Evolutionary conservation across 2,888 invertebrate species (phyloP).

Genomic region (Apeira syringaria): DNA sequence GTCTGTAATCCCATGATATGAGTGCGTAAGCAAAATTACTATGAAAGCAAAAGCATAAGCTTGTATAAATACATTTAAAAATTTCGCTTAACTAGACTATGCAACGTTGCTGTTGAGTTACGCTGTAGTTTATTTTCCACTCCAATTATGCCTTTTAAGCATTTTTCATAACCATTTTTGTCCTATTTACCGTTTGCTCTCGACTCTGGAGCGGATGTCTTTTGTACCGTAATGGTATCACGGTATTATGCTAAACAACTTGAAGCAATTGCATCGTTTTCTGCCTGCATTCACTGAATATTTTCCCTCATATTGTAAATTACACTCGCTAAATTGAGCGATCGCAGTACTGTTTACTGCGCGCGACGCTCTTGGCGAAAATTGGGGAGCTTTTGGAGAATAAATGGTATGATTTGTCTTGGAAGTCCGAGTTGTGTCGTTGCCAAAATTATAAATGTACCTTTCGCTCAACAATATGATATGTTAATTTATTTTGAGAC

Average conservation of each 20-base stretch:
- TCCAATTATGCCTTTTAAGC: conserved; percentile 21
- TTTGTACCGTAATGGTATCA: conserved; percentile 67
- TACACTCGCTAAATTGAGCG: conserved; percentile 55
- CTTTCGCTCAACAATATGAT: conserved; percentile 21
- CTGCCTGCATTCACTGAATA: conserved; percentile 33
- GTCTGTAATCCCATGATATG: too few relatives aligned
- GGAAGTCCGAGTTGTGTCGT: conserved; percentile 2
- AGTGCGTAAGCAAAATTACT: too few relatives aligned
- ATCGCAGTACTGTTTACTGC: conserved; percentile 33
- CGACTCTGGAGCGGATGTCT: conserved; percentile 38
- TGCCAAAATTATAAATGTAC: conserved; percentile 22
- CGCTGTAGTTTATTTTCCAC: conserved; percentile 2
- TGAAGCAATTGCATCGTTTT: conserved; percentile 62
- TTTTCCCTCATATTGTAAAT: conserved; percentile 62
- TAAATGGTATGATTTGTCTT: conserved; percentile 9
- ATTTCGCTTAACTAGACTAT: too few relatives aligned
- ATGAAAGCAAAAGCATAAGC: too few relatives aligned
- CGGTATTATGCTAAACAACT: conserved; percentile 76
- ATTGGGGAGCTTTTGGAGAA: conserved; percentile 25
- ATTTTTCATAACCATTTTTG: conserved; percentile 24
- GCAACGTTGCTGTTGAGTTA: not conserved
- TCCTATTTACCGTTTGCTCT: conserved; percentile 22
- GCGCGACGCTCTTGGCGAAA: conserved; percentile 16
- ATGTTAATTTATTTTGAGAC: too few relatives aligned
- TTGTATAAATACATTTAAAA: too few relatives aligned